Evolutionary conservation across 2,888 invertebrate species (phyloP).

Genomic region (Ditula angustiorana): DNA sequence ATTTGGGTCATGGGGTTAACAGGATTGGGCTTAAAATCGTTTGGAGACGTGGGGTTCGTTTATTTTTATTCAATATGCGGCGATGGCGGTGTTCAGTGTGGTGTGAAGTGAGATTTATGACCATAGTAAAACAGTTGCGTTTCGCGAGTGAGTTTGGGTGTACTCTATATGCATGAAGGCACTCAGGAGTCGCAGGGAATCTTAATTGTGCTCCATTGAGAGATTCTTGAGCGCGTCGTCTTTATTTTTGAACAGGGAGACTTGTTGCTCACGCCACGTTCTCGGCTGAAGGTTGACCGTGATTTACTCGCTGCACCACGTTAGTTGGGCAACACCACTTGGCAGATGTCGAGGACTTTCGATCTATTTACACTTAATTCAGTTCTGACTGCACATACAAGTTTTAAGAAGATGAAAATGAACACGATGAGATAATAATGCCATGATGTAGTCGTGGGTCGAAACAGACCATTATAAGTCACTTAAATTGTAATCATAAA

Average conservation of each 20-base stretch:
- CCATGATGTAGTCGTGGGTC: slow-evolving; percentile 5
- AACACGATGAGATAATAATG: neutral
- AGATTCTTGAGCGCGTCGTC: slow-evolving; percentile 66
- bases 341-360: slow-evolving; percentile 52
- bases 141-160: slow-evolving; percentile 56
- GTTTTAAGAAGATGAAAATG: slow-evolving; percentile 18
- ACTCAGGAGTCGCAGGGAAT: slow-evolving; percentile 69
- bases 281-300: slow-evolving; percentile 55
- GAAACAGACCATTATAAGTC: slow-evolving; percentile 5
- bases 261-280: slow-evolving; percentile 67
- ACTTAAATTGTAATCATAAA: slow-evolving; percentile 10
- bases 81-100: slow-evolving; percentile 56
- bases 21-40: slow-evolving; percentile 62
- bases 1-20: slow-evolving; percentile 57
- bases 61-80: slow-evolving; percentile 69
- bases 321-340: slow-evolving; percentile 54
- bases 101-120: slow-evolving; percentile 74
- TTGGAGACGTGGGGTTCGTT: slow-evolving; percentile 49
- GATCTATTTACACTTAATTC: slow-evolving; percentile 53
- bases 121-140: slow-evolving; percentile 68
- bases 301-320: slow-evolving; percentile 53
- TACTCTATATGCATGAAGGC: slow-evolving; percentile 67
- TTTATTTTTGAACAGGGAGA: slow-evolving; percentile 73
- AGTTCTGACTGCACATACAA: neutral
- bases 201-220: slow-evolving; percentile 82